Conservation (phyloP, 1,140 invertebrate species). For the Drosophila eugracilis region DNA sequence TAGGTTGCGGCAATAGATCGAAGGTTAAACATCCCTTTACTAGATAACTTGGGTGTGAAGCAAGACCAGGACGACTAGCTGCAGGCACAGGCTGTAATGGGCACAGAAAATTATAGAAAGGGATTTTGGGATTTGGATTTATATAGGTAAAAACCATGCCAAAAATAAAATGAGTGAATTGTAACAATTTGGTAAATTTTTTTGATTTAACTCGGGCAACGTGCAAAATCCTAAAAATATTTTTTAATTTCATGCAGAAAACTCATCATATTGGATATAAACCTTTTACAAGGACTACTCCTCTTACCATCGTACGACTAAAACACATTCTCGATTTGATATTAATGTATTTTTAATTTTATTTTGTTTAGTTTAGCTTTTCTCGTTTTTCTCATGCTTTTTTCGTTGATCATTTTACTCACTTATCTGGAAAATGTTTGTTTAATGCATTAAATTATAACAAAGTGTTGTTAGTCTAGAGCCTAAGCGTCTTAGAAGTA, state of each 20-base stretch:
- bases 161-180: slow-evolving; percentile 31
- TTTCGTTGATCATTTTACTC: slow-evolving; percentile 52
- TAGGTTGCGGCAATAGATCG: not conserved
- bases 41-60: slow-evolving; percentile 29
- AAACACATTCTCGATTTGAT: slow-evolving; percentile 34
- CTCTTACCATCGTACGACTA: slow-evolving; percentile 53
- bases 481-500: slow-evolving; percentile 36
- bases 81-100: slow-evolving; percentile 61
- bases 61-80: slow-evolving; percentile 39
- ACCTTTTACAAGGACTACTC: slow-evolving; percentile 7
- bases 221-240: slow-evolving; percentile 56
- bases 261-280: not conserved
- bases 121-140: slow-evolving; percentile 11
- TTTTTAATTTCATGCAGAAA: slow-evolving; percentile 49
- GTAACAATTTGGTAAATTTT: slow-evolving; percentile 35
- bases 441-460: slow-evolving; percentile 40
- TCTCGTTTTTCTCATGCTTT: slow-evolving; percentile 52
- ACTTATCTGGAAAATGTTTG: slow-evolving; percentile 34
- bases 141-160: slow-evolving; percentile 61
- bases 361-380: slow-evolving; percentile 53
- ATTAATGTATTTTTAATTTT: slow-evolving; percentile 68
- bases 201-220: slow-evolving; percentile 28
- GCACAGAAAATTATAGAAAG: slow-evolving; percentile 49
- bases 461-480: slow-evolving; percentile 67
- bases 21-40: slow-evolving; percentile 22